Percentiles rank a stretch among this genome's conserved stretches.
phyloP scores from a whole-genome alignment of 2,797 vertebrate species.

The Sebastes baramenuke region DNA sequence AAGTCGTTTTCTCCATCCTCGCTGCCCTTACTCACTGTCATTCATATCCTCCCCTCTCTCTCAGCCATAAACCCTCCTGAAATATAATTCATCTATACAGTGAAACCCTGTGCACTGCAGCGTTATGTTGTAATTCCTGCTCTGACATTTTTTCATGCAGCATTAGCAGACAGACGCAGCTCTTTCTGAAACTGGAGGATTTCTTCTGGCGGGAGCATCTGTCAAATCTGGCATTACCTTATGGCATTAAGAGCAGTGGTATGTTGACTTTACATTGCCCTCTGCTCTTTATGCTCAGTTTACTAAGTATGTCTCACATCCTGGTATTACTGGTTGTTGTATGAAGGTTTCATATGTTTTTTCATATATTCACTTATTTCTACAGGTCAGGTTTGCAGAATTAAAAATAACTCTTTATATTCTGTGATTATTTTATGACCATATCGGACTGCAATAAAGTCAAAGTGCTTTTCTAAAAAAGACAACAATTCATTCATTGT shows the following conservation, averaged over 20 bases:
- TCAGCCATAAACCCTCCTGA: slow-evolving; percentile 14
- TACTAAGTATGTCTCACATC: neutral
- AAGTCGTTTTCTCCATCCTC: slow-evolving; percentile 11
- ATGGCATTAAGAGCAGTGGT: slow-evolving; percentile 93
- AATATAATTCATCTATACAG: slow-evolving; percentile 12
- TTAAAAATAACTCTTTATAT: neutral
- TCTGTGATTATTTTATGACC: neutral
- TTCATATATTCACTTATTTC: neutral
- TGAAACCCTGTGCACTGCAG: neutral
- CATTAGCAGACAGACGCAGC: slow-evolving; percentile 86
- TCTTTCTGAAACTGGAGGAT: slow-evolving; percentile 91
- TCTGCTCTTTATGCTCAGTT: neutral
- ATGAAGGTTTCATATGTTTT: neutral
- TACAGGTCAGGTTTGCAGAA: neutral
- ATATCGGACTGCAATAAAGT: too few relatives aligned
- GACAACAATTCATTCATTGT: neutral
- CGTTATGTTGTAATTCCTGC: slow-evolving; percentile 28
- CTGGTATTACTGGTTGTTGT: neutral
- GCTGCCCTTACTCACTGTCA: neutral
- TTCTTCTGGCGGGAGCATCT: slow-evolving; percentile 90
- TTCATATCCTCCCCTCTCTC: neutral
- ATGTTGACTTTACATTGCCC: slow-evolving; percentile 63
- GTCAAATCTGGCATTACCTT: slow-evolving; percentile 87
- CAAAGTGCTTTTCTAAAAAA: neutral
- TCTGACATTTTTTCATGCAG: slow-evolving; percentile 71